Evolutionary conservation across 1,140 invertebrate species (phyloP), one percentile per base, ranked within the genome.

Genomic region (Eurosta solidaginis): DNA sequence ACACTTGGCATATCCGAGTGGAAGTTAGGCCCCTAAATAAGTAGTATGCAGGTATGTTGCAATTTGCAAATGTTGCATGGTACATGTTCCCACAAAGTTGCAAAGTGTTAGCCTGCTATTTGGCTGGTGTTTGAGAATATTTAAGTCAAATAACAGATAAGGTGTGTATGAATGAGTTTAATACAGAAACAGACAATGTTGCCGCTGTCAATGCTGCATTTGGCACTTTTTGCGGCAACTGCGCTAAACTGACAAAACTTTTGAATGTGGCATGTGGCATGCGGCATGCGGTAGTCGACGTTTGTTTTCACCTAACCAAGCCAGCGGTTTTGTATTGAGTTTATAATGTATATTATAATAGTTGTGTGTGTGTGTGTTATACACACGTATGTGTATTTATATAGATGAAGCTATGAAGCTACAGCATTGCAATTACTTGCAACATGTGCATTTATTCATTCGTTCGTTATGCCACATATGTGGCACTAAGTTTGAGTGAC

Each of bases 191-290:
- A 36, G 54, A 59, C 59, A 68, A 22, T 42, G 59, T 68, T 68
- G 59, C 59, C 20, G 33, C 40, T 68, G 17, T n/a, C n/a, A n/a
- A n/a, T 20, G 59, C 59, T n/a, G 59, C 29, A 68, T 33, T 68
- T 68, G 59, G 33, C 59, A 68, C 33, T 40, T 40, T n/a, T 68
- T 40, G 59, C 33, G 33, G 33, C 59, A 68, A 33, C 29, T 68
- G 29, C 22, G n/a, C 59, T 68, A 68, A 68, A 68, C 59, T 68
- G 59, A 68, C 59, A 68, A 68, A 68, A 68, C 59, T 68, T 68
- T 68, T 36, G 33, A 68, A 12, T 54, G 22, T 54, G n/a, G n/a
- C n/a, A n/a, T 68, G 59, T 68, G 59, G 59, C 59, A 68, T 68
- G 59, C 33, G n/a, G 10, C 29, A 68, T n/a, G 22, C 59, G 0